A percentile compares a stretch with the other conserved stretches of the same genome.
Evolutionary conservation across 2,797 vertebrate genomes (phyloP).

Genomic region (Nyctalus aviator): DNA sequence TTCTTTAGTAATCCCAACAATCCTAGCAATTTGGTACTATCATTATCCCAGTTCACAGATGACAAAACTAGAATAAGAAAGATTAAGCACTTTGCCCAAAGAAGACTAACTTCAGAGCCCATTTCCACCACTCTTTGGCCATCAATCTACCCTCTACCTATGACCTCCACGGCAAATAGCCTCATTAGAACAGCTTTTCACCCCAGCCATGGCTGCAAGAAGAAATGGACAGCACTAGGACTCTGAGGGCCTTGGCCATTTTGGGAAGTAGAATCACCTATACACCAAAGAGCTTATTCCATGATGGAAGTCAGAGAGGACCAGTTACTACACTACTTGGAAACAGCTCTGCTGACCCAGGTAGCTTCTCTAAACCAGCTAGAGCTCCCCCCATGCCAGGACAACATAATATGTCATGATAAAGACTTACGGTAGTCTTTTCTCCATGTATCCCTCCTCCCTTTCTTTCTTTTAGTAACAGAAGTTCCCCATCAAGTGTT

Average conservation of each 20-base stretch:
- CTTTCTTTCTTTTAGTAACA: neutral
- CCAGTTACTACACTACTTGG: neutral
- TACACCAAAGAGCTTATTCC: neutral
- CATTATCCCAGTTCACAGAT: neutral
- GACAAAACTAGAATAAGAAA: neutral
- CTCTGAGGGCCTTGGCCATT: neutral
- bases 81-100: neutral
- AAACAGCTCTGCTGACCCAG: neutral
- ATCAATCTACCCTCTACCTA: neutral
- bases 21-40: neutral
- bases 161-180: neutral
- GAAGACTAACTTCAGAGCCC: constrained; percentile 1
- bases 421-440: neutral
- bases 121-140: neutral
- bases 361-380: neutral
- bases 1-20: neutral
- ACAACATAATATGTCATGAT: neutral
- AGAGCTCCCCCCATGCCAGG: neutral
- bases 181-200: neutral
- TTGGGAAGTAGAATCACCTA: neutral
- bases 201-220: neutral
- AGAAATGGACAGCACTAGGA: neutral
- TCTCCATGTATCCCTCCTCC: neutral
- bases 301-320: neutral
- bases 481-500: neutral